Conservation (phyloP, 2,888 invertebrate genomes). For the Drosophila helvetica region DNA sequence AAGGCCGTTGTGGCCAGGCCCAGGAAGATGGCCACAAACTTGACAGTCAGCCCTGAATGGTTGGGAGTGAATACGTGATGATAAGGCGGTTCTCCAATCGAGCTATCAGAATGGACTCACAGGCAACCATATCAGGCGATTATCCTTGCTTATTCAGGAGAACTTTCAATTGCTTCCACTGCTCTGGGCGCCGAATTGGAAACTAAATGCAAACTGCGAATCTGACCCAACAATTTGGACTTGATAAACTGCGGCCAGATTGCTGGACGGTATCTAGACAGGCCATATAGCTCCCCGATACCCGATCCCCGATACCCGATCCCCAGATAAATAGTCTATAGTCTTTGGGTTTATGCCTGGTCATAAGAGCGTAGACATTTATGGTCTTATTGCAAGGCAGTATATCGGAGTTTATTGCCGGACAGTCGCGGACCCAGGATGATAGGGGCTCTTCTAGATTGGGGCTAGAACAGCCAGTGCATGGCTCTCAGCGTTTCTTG, state of each 20-base stretch:
- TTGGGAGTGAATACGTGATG: not conserved
- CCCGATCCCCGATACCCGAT: too few species aligned
- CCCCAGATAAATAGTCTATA: constrained; percentile 20
- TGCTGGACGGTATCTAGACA: constrained; percentile 43
- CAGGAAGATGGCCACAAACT: constrained; percentile 76
- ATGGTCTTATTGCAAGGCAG: constrained; percentile 29
- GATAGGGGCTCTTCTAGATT: constrained; percentile 34
- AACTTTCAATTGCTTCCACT: constrained; percentile 50
- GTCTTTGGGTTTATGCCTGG: constrained; percentile 12
- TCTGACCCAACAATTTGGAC: constrained; percentile 60
- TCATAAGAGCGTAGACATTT: constrained; percentile 22
- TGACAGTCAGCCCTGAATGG: constrained; percentile 71
- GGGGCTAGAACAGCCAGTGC: constrained; percentile 2
- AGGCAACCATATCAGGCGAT: constrained; percentile 60
- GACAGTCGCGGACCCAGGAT: constrained; percentile 25
- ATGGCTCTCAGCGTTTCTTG: constrained; percentile 22
- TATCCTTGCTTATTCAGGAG: constrained; percentile 41
- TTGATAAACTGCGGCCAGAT: constrained; percentile 45
- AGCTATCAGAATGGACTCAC: constrained; percentile 38
- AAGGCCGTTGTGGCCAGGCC: constrained; percentile 82
- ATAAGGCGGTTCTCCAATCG: not conserved
- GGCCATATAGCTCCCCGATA: constrained; percentile 14
- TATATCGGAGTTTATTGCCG: constrained; percentile 47
- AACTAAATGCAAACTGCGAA: constrained; percentile 52
- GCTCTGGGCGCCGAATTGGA: constrained; percentile 36